phyloP scores from a whole-genome alignment of 2,797 vertebrate genomes.

The Diplodus puntazzo region DNA sequence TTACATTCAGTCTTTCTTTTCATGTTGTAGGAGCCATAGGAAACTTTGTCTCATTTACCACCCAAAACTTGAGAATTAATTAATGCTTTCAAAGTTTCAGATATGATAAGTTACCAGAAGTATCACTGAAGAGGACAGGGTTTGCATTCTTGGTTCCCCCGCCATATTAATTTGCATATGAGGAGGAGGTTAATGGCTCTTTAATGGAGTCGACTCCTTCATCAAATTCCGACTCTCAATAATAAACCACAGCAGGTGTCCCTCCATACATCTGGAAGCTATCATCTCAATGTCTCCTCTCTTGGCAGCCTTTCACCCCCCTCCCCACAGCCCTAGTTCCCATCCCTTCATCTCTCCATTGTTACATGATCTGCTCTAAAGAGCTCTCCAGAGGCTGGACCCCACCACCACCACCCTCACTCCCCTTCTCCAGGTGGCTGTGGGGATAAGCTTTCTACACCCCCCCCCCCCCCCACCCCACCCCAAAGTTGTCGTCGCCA shows the following conservation, averaged over 20 bases:
- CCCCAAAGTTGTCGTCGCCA: slow-evolving; percentile 71
- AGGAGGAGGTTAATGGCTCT: slow-evolving; percentile 49
- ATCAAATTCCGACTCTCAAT: slow-evolving; percentile 61
- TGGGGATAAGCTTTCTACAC: slow-evolving; percentile 82
- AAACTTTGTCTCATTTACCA: slow-evolving; percentile 3
- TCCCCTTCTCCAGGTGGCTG: slow-evolving; percentile 79
- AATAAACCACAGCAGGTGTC: slow-evolving; percentile 81
- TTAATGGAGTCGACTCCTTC: slow-evolving; percentile 70
- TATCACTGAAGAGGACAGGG: not conserved
- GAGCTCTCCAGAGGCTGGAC: slow-evolving; percentile 74
- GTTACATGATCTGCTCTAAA: slow-evolving; percentile 83
- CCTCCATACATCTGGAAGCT: slow-evolving; percentile 83
- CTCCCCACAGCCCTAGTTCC: slow-evolving; percentile 57
- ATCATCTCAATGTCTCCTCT: slow-evolving; percentile 77
- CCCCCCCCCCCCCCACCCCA: slow-evolving; percentile 49
- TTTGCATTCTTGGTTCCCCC: slow-evolving; percentile 18
- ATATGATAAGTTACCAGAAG: not conserved
- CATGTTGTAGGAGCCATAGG: not conserved
- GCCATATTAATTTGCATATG: slow-evolving; percentile 48
- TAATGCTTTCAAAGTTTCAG: not conserved
- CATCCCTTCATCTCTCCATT: slow-evolving; percentile 79
- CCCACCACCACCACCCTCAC: slow-evolving; percentile 51
- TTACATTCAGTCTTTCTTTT: slow-evolving; percentile 5
- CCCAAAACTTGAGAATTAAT: not conserved
- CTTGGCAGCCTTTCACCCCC: slow-evolving; percentile 54